A percentile compares a stretch with the other conserved stretches of the same genome.
These are phyloP conservation scores for Microtus oregoni DNA, from an alignment of 2,113 vertebrate species.

Conservation along the genomic window DNA sequence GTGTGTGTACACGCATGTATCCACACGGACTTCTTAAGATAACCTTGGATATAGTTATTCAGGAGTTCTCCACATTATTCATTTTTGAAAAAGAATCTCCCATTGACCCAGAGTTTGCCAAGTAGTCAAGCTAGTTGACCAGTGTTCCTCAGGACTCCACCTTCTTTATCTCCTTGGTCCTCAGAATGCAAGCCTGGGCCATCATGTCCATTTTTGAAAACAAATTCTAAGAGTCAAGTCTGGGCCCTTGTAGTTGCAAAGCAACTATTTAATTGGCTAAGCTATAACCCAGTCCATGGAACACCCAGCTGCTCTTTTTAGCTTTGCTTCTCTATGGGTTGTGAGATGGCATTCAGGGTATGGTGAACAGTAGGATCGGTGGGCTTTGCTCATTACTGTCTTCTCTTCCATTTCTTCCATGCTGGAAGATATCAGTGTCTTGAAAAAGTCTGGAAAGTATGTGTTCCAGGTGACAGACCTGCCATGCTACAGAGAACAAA, in stretches of 20 bases:
- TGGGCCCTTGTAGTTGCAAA: too few relatives aligned
- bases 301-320: not conserved
- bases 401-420: not conserved
- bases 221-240: not conserved
- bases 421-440: not conserved
- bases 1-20: not conserved
- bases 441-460: not conserved
- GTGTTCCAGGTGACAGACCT: not conserved
- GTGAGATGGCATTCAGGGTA: not conserved
- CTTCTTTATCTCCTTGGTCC: too few relatives aligned
- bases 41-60: not conserved
- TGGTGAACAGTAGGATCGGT: too few relatives aligned
- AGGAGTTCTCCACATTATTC: not conserved
- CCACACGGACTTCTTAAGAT: not conserved
- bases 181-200: not conserved
- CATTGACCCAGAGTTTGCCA: not conserved
- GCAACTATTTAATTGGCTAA: not conserved
- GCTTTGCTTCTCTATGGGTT: not conserved
- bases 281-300: not conserved
- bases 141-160: not conserved
- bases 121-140: too few relatives aligned
- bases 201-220: not conserved
- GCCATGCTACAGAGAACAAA: not conserved
- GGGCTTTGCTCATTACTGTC: not conserved
- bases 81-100: not conserved